Evolutionary conservation across 2,113 vertebrate species (phyloP), one percentile per base, ranked within the genome.

Genomic region (Otocyon megalotis): DNA sequence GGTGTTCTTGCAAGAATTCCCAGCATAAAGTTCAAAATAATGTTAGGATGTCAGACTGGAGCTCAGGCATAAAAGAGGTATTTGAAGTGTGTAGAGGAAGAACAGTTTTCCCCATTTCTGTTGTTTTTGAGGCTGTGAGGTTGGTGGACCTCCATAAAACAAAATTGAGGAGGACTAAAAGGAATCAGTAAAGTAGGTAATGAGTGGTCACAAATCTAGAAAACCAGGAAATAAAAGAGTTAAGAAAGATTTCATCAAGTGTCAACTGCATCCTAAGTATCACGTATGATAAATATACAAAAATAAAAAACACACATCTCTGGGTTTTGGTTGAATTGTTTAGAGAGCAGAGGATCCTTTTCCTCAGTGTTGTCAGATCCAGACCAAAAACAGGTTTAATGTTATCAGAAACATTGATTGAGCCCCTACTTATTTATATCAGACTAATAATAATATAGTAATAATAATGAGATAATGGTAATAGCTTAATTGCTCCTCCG

Each of bases 21-120:
- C 32, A 69, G 26, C 15, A 92, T 80, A 67, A 69, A 69, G 7
- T 89, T 94, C 82, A 77, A 90, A 85, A 84, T 67, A 94, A 50
- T 43, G 9, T 37, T 50, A 76, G 26, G 12, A 37, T 76, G 6
- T 63, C 17, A 84, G 20, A 69, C 28, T 71, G 53, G 30, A 62
- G 1, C 9, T 74, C 63, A 95, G n/a, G n/a, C 11, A 76, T 43
- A 58, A 17, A 79, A 76, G 4, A 22, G 48, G 7, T 43, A 71
- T 79, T 37, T 58, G 30, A 96, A 50, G 13, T 56, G 12, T 5
- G 3, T 32, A 79, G 8, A 88, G 9, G 80, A 84, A 94, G 11
- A 84, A 62, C 1, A 35, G 11, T 20, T 4, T 67, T 62, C 20
- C 22, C 32, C 37, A 1, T 32, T 53, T 54, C 43, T 35, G 19